These are phyloP conservation scores for Himalopsyche kuldschensis DNA, from an alignment of 2,888 invertebrate genomes.

Conservation along the genomic window DNA sequence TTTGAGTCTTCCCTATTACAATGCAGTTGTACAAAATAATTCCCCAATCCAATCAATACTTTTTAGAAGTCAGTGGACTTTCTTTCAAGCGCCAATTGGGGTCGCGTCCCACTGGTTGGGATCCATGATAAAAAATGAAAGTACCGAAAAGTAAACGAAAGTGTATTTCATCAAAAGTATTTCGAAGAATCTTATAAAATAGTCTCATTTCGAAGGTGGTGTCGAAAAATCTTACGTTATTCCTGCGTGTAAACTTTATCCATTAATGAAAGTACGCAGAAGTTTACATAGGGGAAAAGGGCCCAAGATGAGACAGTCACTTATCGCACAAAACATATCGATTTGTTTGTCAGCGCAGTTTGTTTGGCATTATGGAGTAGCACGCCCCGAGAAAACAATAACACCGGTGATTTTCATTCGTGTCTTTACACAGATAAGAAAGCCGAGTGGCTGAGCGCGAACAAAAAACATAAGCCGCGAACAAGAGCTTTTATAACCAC, in stretches of 20 bases:
- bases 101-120: no score
- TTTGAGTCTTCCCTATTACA: no score
- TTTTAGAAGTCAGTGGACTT: no score
- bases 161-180: no score
- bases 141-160: no score
- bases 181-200: no score
- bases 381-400: neutral
- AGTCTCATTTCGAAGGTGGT: neutral
- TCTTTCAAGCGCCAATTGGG: no score
- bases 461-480: neutral
- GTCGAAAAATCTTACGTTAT: neutral
- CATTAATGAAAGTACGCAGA: slow-evolving; percentile 34
- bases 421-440: neutral
- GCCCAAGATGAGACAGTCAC: slow-evolving; percentile 9
- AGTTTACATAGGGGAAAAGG: slow-evolving; percentile 5
- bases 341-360: neutral
- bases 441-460: neutral
- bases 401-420: slow-evolving; percentile 5
- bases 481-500: neutral
- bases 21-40: no score
- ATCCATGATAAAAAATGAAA: no score
- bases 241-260: slow-evolving; percentile 18
- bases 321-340: slow-evolving; percentile 18
- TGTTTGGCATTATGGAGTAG: neutral
- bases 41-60: no score